Conservation (phyloP, 2,888 invertebrate genomes). For the Ferrisia virgata region DNA sequence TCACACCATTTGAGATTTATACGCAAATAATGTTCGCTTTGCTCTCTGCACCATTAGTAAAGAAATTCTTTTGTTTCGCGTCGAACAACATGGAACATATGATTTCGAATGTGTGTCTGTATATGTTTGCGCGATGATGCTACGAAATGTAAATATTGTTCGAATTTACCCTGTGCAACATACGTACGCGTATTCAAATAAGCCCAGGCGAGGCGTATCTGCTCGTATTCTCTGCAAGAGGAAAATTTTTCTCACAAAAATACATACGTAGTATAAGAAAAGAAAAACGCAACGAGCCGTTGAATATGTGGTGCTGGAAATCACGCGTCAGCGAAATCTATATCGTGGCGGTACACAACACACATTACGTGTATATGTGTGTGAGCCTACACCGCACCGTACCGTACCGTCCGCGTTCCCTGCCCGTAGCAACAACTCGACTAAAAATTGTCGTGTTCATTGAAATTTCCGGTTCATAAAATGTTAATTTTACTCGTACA, state of each 20-base stretch:
- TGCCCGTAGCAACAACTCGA: no score
- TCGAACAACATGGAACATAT: background rate
- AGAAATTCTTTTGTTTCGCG: background rate
- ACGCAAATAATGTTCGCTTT: slow-evolving; percentile 4
- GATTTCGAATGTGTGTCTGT: background rate
- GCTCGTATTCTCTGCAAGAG: background rate
- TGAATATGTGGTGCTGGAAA: slow-evolving; percentile 18
- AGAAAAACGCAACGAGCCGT: slow-evolving; percentile 7
- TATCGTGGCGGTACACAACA: background rate
- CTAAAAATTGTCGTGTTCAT: background rate
- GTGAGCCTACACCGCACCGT: no score
- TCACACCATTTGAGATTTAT: slow-evolving; percentile 15
- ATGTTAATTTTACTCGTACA: background rate
- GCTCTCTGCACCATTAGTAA: background rate
- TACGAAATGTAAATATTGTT: background rate
- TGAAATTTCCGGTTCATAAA: slow-evolving; percentile 26
- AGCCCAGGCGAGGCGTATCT: background rate
- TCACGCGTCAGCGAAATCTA: background rate
- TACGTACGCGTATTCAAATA: background rate
- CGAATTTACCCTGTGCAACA: background rate
- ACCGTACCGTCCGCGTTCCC: no score
- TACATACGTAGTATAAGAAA: background rate
- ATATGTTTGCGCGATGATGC: background rate
- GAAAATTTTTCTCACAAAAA: background rate
- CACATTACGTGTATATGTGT: no score